Percentiles rank a stretch among this genome's conserved stretches.
These are phyloP conservation scores for Gortyna flavago DNA, from an alignment of 2,888 invertebrate genomes.

Conservation along the genomic window DNA sequence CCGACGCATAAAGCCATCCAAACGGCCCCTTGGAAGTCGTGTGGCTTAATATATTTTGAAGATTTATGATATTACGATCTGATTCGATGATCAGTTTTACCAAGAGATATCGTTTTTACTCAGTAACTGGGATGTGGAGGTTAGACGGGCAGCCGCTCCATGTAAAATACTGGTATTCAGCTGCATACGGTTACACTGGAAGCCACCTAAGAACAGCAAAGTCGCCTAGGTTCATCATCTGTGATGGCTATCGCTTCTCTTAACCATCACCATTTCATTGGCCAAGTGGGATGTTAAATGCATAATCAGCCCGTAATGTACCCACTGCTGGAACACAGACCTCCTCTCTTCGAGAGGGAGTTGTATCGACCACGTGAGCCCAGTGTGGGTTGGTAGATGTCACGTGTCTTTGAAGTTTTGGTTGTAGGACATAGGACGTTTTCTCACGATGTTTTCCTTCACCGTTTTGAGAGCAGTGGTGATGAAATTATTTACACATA, in stretches of 20 bases:
- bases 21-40: no score
- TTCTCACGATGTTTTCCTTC: no score
- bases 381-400: not conserved
- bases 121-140: not conserved
- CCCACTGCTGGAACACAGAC: no score
- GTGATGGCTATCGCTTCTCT: not conserved
- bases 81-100: not conserved
- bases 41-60: no score
- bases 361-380: not conserved
- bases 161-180: not conserved
- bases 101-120: not conserved
- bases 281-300: not conserved
- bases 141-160: not conserved
- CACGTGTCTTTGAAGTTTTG: not conserved
- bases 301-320: not conserved
- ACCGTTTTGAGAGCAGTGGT: no score
- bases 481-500: no score
- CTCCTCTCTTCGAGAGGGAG: no score
- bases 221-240: not conserved
- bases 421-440: not conserved
- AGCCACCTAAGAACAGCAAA: not conserved
- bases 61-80: not conserved
- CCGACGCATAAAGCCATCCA: not conserved
- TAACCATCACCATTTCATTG: not conserved
- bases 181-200: not conserved